These are phyloP conservation scores for Galagoides demidoff DNA, from an alignment of 2,797 vertebrate species.

Conservation along the genomic window DNA sequence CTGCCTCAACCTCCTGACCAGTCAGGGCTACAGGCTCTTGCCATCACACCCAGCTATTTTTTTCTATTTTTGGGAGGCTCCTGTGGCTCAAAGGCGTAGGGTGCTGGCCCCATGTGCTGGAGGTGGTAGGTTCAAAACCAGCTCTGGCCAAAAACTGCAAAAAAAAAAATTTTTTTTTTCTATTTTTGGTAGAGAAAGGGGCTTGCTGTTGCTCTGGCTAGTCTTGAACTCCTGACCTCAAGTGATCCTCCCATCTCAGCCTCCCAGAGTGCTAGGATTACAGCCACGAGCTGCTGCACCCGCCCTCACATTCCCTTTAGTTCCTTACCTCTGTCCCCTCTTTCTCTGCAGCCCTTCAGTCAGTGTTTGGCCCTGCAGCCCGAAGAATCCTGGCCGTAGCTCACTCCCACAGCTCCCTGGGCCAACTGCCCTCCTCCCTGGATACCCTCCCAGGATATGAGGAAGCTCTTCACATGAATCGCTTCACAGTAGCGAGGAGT, in stretches of 20 bases:
- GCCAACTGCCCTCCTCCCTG: conserved; percentile 37
- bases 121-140: too few relatives aligned
- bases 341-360: conserved; percentile 87
- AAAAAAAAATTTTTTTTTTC: too few relatives aligned
- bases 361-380: conserved; percentile 87
- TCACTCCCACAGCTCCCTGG: conserved; percentile 74
- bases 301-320: not conserved
- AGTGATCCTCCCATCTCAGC: not conserved
- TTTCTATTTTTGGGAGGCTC: not conserved
- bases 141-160: too few relatives aligned
- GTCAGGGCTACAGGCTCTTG: not conserved
- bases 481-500: conserved; percentile 86
- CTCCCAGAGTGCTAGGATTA: not conserved
- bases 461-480: conserved; percentile 87
- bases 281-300: too few relatives aligned
- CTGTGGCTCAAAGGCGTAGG: too few relatives aligned
- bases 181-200: not conserved
- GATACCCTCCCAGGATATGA: conserved; percentile 88
- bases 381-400: conserved; percentile 87
- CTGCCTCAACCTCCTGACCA: too few relatives aligned
- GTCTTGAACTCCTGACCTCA: not conserved
- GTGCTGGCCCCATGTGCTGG: too few relatives aligned
- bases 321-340: not conserved
- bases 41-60: not conserved
- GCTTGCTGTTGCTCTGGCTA: not conserved